Evolutionary conservation across 1,140 invertebrate genomes (phyloP).

Genomic region (Planococcus citri): DNA sequence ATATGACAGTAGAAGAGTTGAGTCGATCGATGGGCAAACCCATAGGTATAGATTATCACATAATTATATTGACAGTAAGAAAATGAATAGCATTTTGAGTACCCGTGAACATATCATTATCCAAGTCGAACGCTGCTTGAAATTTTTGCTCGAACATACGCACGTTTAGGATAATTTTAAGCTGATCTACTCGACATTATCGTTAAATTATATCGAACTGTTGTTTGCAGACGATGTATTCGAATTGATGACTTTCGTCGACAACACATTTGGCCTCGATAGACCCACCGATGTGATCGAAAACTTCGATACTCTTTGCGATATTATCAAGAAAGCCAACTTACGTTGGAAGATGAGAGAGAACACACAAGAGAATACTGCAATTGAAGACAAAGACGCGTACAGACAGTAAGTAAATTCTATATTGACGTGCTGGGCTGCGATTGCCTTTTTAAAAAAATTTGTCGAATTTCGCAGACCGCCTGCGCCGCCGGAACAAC

Average conservation of each 20-base stretch:
- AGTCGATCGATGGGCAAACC: slow-evolving; percentile 40
- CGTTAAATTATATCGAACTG: too few relatives aligned
- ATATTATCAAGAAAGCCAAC: slow-evolving; percentile 51
- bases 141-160: too few relatives aligned
- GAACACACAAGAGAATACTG: slow-evolving; percentile 34
- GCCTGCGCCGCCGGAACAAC: slow-evolving; percentile 43
- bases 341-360: slow-evolving; percentile 41
- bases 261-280: slow-evolving; percentile 42
- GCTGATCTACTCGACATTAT: too few relatives aligned
- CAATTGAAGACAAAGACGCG: slow-evolving; percentile 34
- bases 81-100: slow-evolving; percentile 26
- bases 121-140: too few relatives aligned
- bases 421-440: slow-evolving; percentile 11
- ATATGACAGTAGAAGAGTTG: slow-evolving; percentile 62
- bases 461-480: slow-evolving; percentile 34
- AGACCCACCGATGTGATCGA: slow-evolving; percentile 36
- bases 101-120: too few relatives aligned
- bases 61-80: slow-evolving; percentile 21
- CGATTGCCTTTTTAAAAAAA: too few relatives aligned
- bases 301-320: slow-evolving; percentile 44
- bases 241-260: slow-evolving; percentile 51
- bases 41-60: slow-evolving; percentile 35
- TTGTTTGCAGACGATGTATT: slow-evolving; percentile 47
- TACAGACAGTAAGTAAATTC: slow-evolving; percentile 25
- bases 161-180: too few relatives aligned